These are phyloP conservation scores for Cyaniris semiargus DNA, from an alignment of 2,888 invertebrate species.

Conservation along the genomic window DNA sequence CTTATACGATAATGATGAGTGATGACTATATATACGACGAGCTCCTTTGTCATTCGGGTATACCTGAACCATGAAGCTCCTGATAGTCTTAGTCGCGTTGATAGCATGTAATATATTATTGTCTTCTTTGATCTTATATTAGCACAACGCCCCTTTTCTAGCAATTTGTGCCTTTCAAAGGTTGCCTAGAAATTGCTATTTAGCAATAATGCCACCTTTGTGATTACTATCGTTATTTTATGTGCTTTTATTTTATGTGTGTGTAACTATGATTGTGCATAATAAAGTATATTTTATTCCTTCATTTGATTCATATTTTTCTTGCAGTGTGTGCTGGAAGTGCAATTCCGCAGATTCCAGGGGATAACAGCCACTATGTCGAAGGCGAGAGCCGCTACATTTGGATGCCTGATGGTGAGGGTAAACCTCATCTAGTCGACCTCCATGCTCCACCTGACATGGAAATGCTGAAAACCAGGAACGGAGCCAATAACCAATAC, in stretches of 20 bases:
- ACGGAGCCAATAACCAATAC: constrained; percentile 47
- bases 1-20: constrained; percentile 4
- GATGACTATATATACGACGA: not conserved
- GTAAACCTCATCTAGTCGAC: constrained; percentile 47
- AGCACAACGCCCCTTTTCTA: too few relatives aligned
- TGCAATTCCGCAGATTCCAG: constrained; percentile 40
- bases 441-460: constrained; percentile 42
- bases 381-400: constrained; percentile 49
- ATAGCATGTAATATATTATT: constrained; percentile 17
- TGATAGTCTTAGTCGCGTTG: constrained; percentile 3
- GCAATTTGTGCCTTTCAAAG: too few relatives aligned
- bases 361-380: constrained; percentile 48
- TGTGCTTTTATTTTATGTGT: too few relatives aligned
- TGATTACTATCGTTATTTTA: too few relatives aligned
- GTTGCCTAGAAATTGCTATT: too few relatives aligned
- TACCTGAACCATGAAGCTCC: constrained; percentile 15
- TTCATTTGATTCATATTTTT: constrained; percentile 6
- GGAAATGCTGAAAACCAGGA: constrained; percentile 37
- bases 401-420: constrained; percentile 43
- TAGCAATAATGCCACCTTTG: too few relatives aligned
- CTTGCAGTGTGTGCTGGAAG: constrained; percentile 35
- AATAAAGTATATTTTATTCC: too few relatives aligned
- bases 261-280: too few relatives aligned
- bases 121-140: not conserved
- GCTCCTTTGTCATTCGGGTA: not conserved